phyloP scores from a whole-genome alignment of 2,113 vertebrate species.

The Campylomormyrus numenius region DNA sequence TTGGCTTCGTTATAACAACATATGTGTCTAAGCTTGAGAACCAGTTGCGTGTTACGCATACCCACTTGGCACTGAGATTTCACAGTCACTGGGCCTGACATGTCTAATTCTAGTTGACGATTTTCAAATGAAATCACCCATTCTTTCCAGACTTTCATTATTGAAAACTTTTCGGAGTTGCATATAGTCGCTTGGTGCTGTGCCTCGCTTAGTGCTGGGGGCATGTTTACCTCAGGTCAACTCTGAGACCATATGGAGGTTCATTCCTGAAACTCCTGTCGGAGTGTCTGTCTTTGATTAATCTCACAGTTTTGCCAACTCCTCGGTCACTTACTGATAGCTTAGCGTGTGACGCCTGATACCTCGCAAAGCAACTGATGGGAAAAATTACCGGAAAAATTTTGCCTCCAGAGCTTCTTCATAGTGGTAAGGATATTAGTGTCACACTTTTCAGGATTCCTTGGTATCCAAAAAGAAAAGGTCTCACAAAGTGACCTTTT shows the following conservation, averaged over 20 bases:
- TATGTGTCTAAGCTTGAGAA: background rate
- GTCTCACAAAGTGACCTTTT: background rate
- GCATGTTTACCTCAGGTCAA: slow-evolving; percentile 47
- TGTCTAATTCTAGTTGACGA: background rate
- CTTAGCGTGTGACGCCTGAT: background rate
- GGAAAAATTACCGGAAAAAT: background rate
- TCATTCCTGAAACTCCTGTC: slow-evolving; percentile 14
- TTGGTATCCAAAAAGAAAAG: background rate
- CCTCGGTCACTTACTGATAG: background rate
- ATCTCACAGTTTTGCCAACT: background rate
- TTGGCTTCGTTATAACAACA: background rate
- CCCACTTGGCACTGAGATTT: background rate
- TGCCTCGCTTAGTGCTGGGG: background rate
- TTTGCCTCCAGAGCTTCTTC: background rate
- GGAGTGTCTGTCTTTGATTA: background rate
- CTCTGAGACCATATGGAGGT: background rate
- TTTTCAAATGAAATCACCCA: background rate
- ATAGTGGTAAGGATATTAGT: background rate
- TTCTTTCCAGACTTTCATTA: slow-evolving; percentile 43
- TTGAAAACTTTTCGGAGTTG: background rate
- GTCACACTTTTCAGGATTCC: background rate
- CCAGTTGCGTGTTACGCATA: background rate
- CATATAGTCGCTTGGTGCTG: background rate
- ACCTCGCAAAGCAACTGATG: background rate
- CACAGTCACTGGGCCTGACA: background rate